Percentiles rank a stretch among this genome's conserved stretches.
These are phyloP conservation scores for Aurelia aurita DNA, from an alignment of 30 jellyfish, hydroid and myxozoan species.

Conservation along the genomic window DNA sequence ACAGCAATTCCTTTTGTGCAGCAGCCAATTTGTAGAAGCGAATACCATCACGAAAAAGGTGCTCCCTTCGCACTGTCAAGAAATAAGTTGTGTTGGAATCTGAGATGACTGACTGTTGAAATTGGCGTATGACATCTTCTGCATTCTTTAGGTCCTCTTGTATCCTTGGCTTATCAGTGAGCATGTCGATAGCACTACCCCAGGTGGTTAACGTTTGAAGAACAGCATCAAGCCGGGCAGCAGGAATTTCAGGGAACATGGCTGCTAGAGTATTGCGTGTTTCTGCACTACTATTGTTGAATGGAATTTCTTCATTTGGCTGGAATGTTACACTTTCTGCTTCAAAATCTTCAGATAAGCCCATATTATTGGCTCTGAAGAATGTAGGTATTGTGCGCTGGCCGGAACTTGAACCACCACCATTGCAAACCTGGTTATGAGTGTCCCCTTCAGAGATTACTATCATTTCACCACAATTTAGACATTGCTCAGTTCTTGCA, in stretches of 20 bases:
- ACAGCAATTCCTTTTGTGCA: conserved; percentile 23
- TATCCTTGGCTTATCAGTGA: not conserved
- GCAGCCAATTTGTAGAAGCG: conserved; percentile 32
- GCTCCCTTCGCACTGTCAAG: conserved; percentile 7
- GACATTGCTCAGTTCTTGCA: not conserved
- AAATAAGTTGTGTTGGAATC: not conserved
- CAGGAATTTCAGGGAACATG: not conserved
- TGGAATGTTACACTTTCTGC: no score
- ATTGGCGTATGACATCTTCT: not conserved
- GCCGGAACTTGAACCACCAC: not conserved
- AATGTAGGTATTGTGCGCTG: no score
- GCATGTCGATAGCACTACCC: not conserved
- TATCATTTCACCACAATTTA: not conserved
- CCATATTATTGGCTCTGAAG: no score
- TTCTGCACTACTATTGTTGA: not conserved
- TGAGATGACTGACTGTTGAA: not conserved
- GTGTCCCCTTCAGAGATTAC: not conserved
- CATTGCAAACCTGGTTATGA: not conserved
- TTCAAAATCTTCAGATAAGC: no score
- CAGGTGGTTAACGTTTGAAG: not conserved
- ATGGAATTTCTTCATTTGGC: not conserved
- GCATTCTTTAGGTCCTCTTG: not conserved
- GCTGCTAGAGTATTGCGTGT: not conserved
- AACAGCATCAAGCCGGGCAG: not conserved
- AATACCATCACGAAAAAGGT: conserved; percentile 4